Conservation (phyloP, 2,113 vertebrate species). For the Garra rufa region DNA sequence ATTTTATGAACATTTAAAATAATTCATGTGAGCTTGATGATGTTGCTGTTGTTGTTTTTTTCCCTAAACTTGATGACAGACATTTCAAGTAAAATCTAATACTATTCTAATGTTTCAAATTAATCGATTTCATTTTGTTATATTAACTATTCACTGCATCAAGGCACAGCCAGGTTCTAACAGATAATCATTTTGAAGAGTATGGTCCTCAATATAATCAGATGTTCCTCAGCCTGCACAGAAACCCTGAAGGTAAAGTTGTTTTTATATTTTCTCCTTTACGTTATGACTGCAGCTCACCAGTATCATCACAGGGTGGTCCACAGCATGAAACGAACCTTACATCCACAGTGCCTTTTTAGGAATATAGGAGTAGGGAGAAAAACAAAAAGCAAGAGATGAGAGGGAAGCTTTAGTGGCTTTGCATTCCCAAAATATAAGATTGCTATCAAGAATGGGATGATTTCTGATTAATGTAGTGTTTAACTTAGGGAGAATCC, state of each 20-base stretch:
- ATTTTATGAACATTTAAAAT: too few species aligned
- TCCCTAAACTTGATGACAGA: too few species aligned
- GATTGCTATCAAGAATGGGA: background rate
- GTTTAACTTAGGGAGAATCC: background rate
- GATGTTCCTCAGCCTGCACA: background rate
- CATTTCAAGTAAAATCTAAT: too few species aligned
- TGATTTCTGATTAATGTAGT: background rate
- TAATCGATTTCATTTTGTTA: too few species aligned
- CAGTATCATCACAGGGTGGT: background rate
- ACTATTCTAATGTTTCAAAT: too few species aligned
- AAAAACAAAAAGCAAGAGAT: constrained; percentile 5
- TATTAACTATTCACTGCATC: background rate
- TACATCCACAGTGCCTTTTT: background rate
- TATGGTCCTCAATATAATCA: background rate
- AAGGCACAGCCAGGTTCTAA: background rate
- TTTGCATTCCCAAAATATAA: background rate
- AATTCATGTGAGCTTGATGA: too few species aligned
- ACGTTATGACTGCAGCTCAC: background rate
- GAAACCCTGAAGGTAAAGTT: background rate
- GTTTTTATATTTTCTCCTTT: background rate
- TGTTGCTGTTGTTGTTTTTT: too few species aligned
- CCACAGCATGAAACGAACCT: background rate
- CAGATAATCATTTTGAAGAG: background rate
- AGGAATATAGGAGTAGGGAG: too few species aligned
- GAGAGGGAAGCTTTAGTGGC: background rate